A percentile compares a stretch with the other conserved stretches of the same genome.
phyloP scores from a whole-genome alignment of 2,888 invertebrate species.

The Drosophila paramelanica region DNA sequence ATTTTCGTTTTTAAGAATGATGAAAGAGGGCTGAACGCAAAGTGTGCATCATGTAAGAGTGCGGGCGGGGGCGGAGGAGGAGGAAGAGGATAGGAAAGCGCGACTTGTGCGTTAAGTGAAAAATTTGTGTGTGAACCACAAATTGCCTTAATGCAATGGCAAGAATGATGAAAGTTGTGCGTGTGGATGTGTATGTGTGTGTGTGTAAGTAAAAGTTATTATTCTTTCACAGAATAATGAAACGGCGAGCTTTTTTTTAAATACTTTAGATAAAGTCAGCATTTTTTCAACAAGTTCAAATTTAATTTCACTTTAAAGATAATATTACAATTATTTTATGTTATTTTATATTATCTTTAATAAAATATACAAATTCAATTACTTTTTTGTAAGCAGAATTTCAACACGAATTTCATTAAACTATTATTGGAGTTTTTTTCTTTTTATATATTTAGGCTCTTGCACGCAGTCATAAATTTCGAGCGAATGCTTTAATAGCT shows the following conservation, averaged over 20 bases:
- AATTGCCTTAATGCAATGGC: slow-evolving; percentile 42
- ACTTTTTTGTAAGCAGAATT: too few species aligned
- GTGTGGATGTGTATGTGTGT: background rate
- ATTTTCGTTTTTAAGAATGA: slow-evolving; percentile 58
- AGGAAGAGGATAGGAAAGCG: slow-evolving; percentile 1
- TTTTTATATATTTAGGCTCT: background rate
- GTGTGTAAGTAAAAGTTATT: slow-evolving; percentile 4
- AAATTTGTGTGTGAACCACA: slow-evolving; percentile 29
- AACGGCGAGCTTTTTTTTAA: background rate
- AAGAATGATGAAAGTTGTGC: slow-evolving; percentile 14
- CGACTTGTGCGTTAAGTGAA: slow-evolving; percentile 52
- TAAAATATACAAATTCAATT: too few species aligned
- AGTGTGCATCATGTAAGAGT: background rate
- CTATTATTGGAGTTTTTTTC: too few species aligned
- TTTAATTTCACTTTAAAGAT: background rate
- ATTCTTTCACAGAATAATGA: background rate
- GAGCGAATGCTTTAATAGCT: slow-evolving; percentile 31
- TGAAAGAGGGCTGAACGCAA: slow-evolving; percentile 31
- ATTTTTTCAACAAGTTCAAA: background rate
- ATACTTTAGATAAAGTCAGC: background rate
- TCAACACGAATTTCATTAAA: too few species aligned
- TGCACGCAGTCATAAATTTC: slow-evolving; percentile 14
- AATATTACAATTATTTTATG: too few species aligned
- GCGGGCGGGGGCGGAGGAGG: background rate
- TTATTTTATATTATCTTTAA: background rate